Base-by-base conservation (phyloP, 2,888 invertebrate species). In the Nemoura dubitans region DNA sequence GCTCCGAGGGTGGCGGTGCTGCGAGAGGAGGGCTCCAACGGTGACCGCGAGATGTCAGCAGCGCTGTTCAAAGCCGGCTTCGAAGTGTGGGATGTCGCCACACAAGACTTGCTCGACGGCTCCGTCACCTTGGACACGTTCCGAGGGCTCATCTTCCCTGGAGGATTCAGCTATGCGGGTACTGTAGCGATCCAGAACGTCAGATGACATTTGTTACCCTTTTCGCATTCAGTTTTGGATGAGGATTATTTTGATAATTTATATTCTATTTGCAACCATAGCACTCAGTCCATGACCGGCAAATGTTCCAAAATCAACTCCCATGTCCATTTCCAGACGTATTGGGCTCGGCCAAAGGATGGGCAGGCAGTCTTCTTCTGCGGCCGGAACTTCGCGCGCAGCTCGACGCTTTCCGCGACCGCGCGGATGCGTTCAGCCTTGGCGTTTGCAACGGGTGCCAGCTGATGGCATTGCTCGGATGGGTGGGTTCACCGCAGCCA, bases 361-460 rank as follows among this genome's bases (percentile, higher is more conserved):
- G 99, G 99, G 98, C 99, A 0, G 98, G 97, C 0, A 96, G 97
- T 88, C 95, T 98, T 80, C 92, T 96, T 76, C 98, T 97, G 91
- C 96, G 97, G 89, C 93, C 95, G 14, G 92, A 93, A 0, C 91
- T 99, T n/a, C 93, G 93, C 88, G 92, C 94, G 0, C 97, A 98
- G 91, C 96, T 99, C 89, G 92, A 94, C 28, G 92, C 93, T 86
- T 99, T 99, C 92, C 94, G 93, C 89, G 92, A 92, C 76, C 93
- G 97, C 16, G 27, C 88, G 0, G 96, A 99, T 90, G 98, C 98
- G 0, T 99, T 99, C 91, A 98, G 98, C 85, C 93, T 99, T 89
- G 99, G 99, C 42, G 96, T 99, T n/a, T 99, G 99, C 91, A 99
- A 99, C 91, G 99, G 99, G 0, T 99, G 99, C 90, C 99, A 99